Base-by-base conservation (phyloP, 1,140 invertebrate species). In the Papilio helenus region DNA sequence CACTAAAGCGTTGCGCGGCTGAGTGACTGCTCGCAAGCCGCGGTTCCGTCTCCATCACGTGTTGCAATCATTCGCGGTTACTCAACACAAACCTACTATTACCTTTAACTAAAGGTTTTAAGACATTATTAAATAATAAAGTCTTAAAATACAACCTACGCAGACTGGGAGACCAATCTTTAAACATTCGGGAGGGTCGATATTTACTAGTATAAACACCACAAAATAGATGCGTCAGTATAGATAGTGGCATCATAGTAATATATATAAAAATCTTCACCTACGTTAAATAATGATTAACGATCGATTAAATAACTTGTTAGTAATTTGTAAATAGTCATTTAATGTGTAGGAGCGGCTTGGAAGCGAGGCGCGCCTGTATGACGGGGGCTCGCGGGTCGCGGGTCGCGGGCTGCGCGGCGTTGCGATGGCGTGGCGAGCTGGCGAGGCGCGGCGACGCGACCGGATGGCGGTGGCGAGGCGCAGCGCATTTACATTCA, bases 401-500 rank as follows among this genome's bases (percentile, higher is more conserved):
- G 72, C 10, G 44, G 44, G 34, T 8, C 12, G 46, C 44, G 44
- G 44, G 9, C 14, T 46, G 44, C 34, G 39, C 71, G 55, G 55
- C 20, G n/a, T n/a, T n/a, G 55, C 29, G 29, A 29, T 20, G 55
- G 55, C 71, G 71, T 18, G 71, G 71, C 71, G 71, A 46, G 55
- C 55, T 20, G 55, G 55, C 42, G 72, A 23, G 44, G 72, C 72
- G 72, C 72, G 72, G 72, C 72, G 74, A 76, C 74, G 74, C 51
- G 74, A 58, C 74, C 74, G 74, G 74, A 76, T 76, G 74, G 74
- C 74, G 74, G 55, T 76, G 51, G 74, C 74, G 74, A 46, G 49
- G 49, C 73, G 73, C 49, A 76, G 73, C 74, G 74, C 74, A 76
- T 76, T 76, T 76, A 76, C 74, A 76, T 76, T 76, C 58, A 76